A percentile compares a stretch with the other conserved stretches of the same genome.
These are phyloP conservation scores for Agrilus mali DNA, from an alignment of 2,888 invertebrate species.

Conservation along the genomic window DNA sequence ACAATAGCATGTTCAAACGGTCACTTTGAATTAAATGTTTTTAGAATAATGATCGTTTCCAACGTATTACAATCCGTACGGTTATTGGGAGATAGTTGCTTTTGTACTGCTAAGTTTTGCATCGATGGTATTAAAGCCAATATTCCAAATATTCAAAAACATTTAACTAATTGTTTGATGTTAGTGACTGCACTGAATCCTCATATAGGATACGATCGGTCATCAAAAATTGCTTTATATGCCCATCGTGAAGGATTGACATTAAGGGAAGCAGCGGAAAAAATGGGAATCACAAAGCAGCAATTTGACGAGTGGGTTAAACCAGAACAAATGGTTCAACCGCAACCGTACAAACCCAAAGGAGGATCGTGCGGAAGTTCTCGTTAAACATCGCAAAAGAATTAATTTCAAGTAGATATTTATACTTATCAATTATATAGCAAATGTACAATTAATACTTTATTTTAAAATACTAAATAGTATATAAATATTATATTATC, in stretches of 20 bases:
- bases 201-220: slow-evolving; percentile 92
- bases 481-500: too few species aligned
- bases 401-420: too few species aligned
- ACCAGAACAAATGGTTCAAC: too few species aligned
- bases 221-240: slow-evolving; percentile 84
- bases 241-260: slow-evolving; percentile 45
- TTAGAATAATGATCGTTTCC: slow-evolving; percentile 83
- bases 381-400: too few species aligned
- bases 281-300: too few species aligned
- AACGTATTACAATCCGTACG: slow-evolving; percentile 78
- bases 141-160: slow-evolving; percentile 33
- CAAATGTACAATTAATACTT: too few species aligned
- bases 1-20: slow-evolving; percentile 81
- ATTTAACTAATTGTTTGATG: slow-evolving; percentile 67
- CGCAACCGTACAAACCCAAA: too few species aligned
- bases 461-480: too few species aligned
- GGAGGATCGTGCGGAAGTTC: too few species aligned
- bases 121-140: slow-evolving; percentile 35
- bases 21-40: slow-evolving; percentile 92
- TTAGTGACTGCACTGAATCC: slow-evolving; percentile 90
- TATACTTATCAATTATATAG: too few species aligned
- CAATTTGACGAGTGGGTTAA: too few species aligned
- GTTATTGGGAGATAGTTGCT: slow-evolving; percentile 62
- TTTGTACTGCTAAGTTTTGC: slow-evolving; percentile 50
- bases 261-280: too few species aligned